Evolutionary conservation across 2,888 invertebrate genomes (phyloP), one percentile per base, ranked within the genome.

Genomic region (Acheta domesticus): DNA sequence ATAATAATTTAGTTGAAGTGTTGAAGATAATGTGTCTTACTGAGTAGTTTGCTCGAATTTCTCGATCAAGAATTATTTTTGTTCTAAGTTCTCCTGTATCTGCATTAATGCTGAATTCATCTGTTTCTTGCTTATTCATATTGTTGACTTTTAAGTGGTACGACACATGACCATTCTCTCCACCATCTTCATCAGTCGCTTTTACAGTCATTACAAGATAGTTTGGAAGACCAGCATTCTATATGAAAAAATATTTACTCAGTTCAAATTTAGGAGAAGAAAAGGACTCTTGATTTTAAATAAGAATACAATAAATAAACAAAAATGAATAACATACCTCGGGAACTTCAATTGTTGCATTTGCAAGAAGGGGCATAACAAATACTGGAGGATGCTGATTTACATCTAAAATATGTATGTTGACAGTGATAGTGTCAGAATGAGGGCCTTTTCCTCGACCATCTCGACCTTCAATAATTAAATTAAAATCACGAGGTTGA

Each of bases 341-440:
- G 0, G 95, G 92, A 83, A 97, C 92, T 86, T 93, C 92, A 20
- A 96, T 91, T 49, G 93, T 94, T 5, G 93, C 90, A 86, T 94
- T 93, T 0, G 92, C 91, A 0, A 91, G 86, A 2, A 93, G 91
- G 0, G 97, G 97, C 84, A 92, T 90, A 12, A 94, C 89, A 86
- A 96, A 96, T 80, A 90, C 90, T 0, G 97, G 97, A 77, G 93
- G 92, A 85, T 95, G 92, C 83, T 94, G 92, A 87, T 96, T 96
- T 0, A 95, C 93, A 81, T 93, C 92, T 23, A 93, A 88, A 50
- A 96, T 93, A 75, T 91, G 89, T 79, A 97, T 92, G 83, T 92
- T 91, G 2, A 96, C 92, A n/a, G 88, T 88, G 0, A 96, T 93
- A 1, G 88, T 88, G 84, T 93, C 94, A 0, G 88, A 87, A 84